Evolutionary conservation across 2,113 vertebrate genomes (phyloP), one percentile per base, ranked within the genome.

Genomic region (Nycticebus coucang): DNA sequence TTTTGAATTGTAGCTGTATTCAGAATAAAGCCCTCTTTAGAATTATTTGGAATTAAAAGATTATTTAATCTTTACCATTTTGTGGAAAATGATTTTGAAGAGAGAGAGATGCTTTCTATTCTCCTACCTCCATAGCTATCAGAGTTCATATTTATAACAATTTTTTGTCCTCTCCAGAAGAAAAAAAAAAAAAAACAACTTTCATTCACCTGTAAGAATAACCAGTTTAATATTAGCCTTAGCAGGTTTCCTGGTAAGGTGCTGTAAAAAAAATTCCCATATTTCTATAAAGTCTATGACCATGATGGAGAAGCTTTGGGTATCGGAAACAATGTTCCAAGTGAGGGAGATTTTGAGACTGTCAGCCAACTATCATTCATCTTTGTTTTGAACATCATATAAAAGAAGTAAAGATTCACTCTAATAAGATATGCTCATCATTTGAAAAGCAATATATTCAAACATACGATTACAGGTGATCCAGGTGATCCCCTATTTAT

Each of bases 101-200:
- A 68, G 87, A 94, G 72, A 92, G 86, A 91, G 69, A 89, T 83
- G n/a, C 45, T 12, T 87, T 91, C 66, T 77, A 89, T 87, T 87
- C 28, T 85, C 22, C 59, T 91, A 35, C 60, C 59, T 77, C 28
- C n/a, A 69, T 50, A 92, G 68, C 55, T 93, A 89, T 97, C 96
- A 93, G 82, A 96, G 93, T 95, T 96, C 89, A 95, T 83, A 94
- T 95, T 96, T 95, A 89, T 68, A 92, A 95, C 72, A 90, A 94
- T 55, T 91, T 94, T 96, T 96, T 93, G 50, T 96, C 45, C 94
- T 95, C 50, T 84, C 37, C 41, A 91, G 75, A 95, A 87, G 77
- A 97, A 94, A 89, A 81, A 97, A 95, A 94, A n/a, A n/a, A n/a
- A n/a, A n/a, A n/a, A n/a, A n/a, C n/a, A n/a, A 60, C 22, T 19